Evolutionary conservation across 2,888 invertebrate species (phyloP).

Genomic region (Hemicrepidius hirtus): DNA sequence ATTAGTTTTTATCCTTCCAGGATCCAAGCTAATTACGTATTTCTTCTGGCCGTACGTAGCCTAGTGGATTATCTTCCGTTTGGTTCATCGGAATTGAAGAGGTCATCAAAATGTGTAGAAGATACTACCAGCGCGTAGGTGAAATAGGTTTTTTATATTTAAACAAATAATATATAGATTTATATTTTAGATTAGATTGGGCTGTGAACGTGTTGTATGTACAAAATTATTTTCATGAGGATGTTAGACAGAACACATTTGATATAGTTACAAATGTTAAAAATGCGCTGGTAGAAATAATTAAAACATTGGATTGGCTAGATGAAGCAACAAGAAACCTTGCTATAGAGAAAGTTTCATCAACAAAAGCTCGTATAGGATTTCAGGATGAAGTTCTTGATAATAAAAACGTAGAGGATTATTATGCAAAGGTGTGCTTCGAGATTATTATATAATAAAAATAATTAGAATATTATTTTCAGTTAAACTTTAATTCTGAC

Average conservation of each 20-base stretch:
- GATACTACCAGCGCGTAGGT: conserved; percentile 83
- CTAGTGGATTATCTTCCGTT: conserved; percentile 87
- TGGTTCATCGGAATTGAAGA: too few species aligned
- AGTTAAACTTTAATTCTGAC: too few species aligned
- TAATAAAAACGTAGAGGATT: conserved; percentile 84
- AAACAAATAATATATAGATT: neutral
- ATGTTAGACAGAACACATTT: conserved; percentile 86
- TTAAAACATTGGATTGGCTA: conserved; percentile 93
- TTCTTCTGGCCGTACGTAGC: conserved; percentile 92
- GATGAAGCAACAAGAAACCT: conserved; percentile 85
- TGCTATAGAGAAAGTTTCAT: conserved; percentile 86
- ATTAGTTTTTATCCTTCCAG: conserved; percentile 66
- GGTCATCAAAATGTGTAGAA: conserved; percentile 89
- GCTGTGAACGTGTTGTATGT: conserved; percentile 91
- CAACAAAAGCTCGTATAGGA: conserved; percentile 93
- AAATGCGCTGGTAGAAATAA: conserved; percentile 86
- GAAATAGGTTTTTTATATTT: neutral
- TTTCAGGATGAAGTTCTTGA: conserved; percentile 93
- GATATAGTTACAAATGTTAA: conserved; percentile 93
- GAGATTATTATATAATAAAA: too few species aligned
- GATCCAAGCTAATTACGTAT: conserved; percentile 90
- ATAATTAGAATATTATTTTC: conserved; percentile 60
- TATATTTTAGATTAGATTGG: conserved; percentile 77
- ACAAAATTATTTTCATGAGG: conserved; percentile 89
- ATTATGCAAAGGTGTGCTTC: conserved; percentile 82